Evolutionary conservation across 2,888 invertebrate genomes (phyloP).

Genomic region (Idaea straminata): DNA sequence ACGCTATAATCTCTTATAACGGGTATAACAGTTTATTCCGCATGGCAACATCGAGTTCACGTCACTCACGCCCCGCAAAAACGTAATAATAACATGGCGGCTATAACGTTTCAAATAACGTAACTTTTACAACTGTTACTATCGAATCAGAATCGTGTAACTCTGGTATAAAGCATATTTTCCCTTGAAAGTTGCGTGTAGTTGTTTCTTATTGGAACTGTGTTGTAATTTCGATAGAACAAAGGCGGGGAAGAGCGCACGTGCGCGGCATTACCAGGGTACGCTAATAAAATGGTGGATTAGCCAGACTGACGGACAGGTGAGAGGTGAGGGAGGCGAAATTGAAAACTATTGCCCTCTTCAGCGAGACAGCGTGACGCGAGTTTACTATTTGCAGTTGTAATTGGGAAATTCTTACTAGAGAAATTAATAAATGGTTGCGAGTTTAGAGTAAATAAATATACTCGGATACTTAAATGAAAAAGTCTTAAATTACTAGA

Average conservation of each 20-base stretch:
- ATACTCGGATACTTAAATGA: too few species aligned
- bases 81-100: slow-evolving; percentile 74
- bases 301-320: slow-evolving; percentile 65
- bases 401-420: slow-evolving; percentile 43
- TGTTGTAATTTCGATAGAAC: slow-evolving; percentile 64
- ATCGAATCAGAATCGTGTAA: slow-evolving; percentile 1
- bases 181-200: slow-evolving; percentile 14
- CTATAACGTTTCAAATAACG: slow-evolving; percentile 23
- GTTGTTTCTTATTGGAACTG: slow-evolving; percentile 32
- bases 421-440: slow-evolving; percentile 8
- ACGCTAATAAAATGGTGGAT: slow-evolving; percentile 76
- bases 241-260: slow-evolving; percentile 65
- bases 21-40: slow-evolving; percentile 77
- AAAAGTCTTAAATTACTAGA: too few species aligned
- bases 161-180: slow-evolving; percentile 27
- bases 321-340: slow-evolving; percentile 75
- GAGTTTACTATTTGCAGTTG: slow-evolving; percentile 51
- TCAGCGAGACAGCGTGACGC: slow-evolving; percentile 48
- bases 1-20: slow-evolving; percentile 77
- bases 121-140: slow-evolving; percentile 23
- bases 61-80: slow-evolving; percentile 76
- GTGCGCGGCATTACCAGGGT: slow-evolving; percentile 68
- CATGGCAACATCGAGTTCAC: slow-evolving; percentile 77
- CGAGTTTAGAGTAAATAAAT: too few species aligned
- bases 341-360: slow-evolving; percentile 76